Evolutionary conservation across 2,113 vertebrate species (phyloP), one percentile per base, ranked within the genome.

Genomic region (Ariopsis seemanni): DNA sequence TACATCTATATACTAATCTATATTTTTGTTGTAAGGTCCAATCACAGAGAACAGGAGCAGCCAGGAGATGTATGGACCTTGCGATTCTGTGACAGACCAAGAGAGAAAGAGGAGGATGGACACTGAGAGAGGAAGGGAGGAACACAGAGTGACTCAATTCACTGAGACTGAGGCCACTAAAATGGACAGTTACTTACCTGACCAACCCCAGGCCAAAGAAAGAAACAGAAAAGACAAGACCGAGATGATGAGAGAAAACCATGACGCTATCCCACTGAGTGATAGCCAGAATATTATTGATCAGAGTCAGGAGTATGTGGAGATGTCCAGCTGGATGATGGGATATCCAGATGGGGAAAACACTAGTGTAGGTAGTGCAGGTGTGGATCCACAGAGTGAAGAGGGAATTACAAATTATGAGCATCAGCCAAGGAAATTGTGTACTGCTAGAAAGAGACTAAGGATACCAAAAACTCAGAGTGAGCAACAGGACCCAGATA

Each of bases 401-500:
- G 87, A 78, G 78, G 78, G 74, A 71, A 62, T 67, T 48, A 11
- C 48, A 63, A 82, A 42, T 30, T 48, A 55, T 87, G 55, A 82
- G 82, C 79, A 6, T 58, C 75, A 71, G 53, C 83, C 75, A 30
- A 87, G 42, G 83, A 83, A 42, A 83, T n/a, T 83, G 48, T 85
- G 69, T 79, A 50, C 15, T 82, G 67, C 15, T 50, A 85, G 50
- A 42, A 85, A 82, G 69, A 78, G 62, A 63, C 14, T 78, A 18
- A 42, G 82, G 42, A 52, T 1, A 12, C 60, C 34, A 50, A 89
- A 27, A 20, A 12, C 15, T 89, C 53, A 30, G 62, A 89, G 80
- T 82, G 88, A 90, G 60, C 27, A 69, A 25, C 60, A 53, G 74
- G 91, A 93, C 34, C 14, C 1, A 85, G 88, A 91, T 53, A 93